Evolutionary conservation across 2,888 invertebrate genomes (phyloP).

Genomic region (Adineta ricciae): DNA sequence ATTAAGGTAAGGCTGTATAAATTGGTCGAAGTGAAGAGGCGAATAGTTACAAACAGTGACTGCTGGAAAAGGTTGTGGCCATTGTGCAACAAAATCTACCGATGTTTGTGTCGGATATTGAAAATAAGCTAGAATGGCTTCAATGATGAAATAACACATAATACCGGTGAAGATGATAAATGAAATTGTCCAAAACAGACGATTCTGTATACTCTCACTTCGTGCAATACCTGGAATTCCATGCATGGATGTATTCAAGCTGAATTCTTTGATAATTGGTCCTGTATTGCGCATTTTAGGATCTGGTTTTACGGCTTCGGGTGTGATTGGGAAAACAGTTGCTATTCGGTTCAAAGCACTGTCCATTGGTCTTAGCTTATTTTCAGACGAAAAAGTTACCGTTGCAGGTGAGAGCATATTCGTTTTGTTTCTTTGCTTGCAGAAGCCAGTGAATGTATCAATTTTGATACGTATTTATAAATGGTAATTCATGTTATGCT

Average conservation of each 20-base stretch:
- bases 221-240: background rate
- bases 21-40: background rate
- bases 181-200: background rate
- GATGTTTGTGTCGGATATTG: slow-evolving; percentile 6
- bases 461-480: too few relatives aligned
- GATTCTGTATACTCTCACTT: background rate
- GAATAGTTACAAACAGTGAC: slow-evolving; percentile 18
- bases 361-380: too few relatives aligned
- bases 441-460: too few relatives aligned
- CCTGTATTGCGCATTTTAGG: background rate
- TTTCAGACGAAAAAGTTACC: too few relatives aligned
- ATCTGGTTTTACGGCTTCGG: too few relatives aligned
- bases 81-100: slow-evolving; percentile 18
- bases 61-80: slow-evolving; percentile 20
- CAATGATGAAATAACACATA: background rate
- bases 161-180: background rate
- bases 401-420: too few relatives aligned
- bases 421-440: too few relatives aligned
- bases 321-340: too few relatives aligned
- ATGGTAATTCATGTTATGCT: too few relatives aligned
- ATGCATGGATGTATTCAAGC: slow-evolving; percentile 14
- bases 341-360: too few relatives aligned
- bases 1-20: too few relatives aligned
- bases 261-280: background rate
- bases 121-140: background rate